Evolutionary conservation across 2,888 invertebrate genomes (phyloP), one percentile per base, ranked within the genome.

Genomic region (Gerris lacustris): DNA sequence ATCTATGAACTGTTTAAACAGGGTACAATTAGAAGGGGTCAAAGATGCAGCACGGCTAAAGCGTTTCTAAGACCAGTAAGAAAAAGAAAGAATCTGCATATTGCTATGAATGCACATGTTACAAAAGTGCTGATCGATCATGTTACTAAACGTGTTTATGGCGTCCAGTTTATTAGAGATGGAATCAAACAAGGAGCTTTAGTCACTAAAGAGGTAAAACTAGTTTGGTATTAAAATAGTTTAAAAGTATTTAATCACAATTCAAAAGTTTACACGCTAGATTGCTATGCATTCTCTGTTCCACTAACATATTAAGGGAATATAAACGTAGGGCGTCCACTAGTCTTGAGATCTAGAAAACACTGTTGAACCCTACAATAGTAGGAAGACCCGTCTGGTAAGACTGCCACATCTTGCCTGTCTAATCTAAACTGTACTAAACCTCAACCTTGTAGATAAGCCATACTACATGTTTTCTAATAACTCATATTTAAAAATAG

Each of bases 21-120:
- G 80, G 91, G 91, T 0, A 92, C 91, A 0, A 87, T 91, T 63
- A 81, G 91, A 73, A 81, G 89, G 67, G 92, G 92, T 0, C 88
- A 89, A 0, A 83, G 94, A 72, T 94, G 94, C 78, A 91, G 91
- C 73, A 92, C 93, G 17, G 91, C 92, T 0, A 94, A 92, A 80
- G 94, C 94, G 0, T 94, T 94, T 76, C 79, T 94, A 9, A 83
- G 91, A 63, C 93, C 94, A 0, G 87, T 90, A 0, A 82, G 91
- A 67, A 83, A 88, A 6, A 83, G 94, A 6, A 84, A 83, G 72
- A 94, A 94, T 79, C 83, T 94, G 9, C 92, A 94, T 78, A 84
- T 91, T 4, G 90, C 92, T 0, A 83, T 93, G 78, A 88, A 91
- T 76, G 85, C 91, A 0, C 90, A 91, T 78, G 93, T 88, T 0